Evolutionary conservation across 2,888 invertebrate genomes (phyloP).

Genomic region (Pecten maximus): DNA sequence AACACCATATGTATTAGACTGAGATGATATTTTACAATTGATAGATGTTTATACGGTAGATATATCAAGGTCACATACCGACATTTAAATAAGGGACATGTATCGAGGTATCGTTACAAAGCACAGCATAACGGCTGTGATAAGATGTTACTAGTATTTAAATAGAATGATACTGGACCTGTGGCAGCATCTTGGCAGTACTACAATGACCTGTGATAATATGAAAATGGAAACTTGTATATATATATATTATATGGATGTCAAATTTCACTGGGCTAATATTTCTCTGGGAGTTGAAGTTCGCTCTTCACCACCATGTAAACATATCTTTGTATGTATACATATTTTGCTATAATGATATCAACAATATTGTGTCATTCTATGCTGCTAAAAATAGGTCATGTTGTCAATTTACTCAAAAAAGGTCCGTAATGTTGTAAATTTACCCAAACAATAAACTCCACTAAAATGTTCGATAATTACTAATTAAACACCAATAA

Average conservation of each 20-base stretch:
- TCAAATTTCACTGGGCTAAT: no score
- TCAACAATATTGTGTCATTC: neutral
- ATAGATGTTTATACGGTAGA: neutral
- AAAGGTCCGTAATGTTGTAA: neutral
- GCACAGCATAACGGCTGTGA: neutral
- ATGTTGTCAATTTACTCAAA: neutral
- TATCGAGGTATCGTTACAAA: neutral
- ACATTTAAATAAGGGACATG: no score
- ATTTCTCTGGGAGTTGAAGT: no score
- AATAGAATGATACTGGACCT: neutral
- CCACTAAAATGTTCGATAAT: neutral
- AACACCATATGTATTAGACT: no score
- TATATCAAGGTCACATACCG: neutral
- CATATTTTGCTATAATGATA: no score
- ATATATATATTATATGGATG: no score
- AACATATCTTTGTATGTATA: no score
- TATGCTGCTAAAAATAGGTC: no score
- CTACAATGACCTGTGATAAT: neutral
- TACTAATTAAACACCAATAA: neutral
- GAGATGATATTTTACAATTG: neutral
- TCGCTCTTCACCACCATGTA: no score
- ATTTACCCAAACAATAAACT: neutral
- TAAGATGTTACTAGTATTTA: neutral
- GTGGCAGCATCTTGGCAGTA: neutral
- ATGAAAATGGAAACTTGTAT: no score